Evolutionary conservation across 2,888 invertebrate species (phyloP).

Genomic region (Dendrolimus pini): DNA sequence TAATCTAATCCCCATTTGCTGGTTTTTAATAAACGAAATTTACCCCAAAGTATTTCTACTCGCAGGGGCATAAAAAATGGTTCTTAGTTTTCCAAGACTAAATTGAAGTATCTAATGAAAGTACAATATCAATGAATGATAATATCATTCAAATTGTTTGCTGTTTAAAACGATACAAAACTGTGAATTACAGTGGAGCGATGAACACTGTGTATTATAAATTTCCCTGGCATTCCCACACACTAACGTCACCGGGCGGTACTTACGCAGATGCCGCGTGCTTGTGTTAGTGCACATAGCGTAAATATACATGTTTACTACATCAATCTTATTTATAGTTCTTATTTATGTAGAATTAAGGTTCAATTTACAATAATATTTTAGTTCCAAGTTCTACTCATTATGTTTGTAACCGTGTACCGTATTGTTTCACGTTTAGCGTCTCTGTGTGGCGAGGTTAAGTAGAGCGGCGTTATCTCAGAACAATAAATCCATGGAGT

Average conservation of each 20-base stretch:
- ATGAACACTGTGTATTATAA: constrained; percentile 63
- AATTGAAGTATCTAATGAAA: no score
- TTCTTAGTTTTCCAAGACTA: no score
- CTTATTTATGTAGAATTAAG: constrained; percentile 26
- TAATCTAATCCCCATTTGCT: no score
- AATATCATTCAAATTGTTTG: constrained; percentile 32
- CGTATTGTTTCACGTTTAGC: constrained; percentile 76
- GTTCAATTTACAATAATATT: constrained; percentile 21
- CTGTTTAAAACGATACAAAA: constrained; percentile 63
- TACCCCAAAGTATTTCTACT: no score
- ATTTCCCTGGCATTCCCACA: constrained; percentile 71
- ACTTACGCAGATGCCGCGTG: constrained; percentile 39
- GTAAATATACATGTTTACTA: constrained; percentile 18
- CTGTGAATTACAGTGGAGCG: constrained; percentile 62
- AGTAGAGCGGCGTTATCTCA: constrained; percentile 75
- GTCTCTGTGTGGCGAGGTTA: constrained; percentile 73
- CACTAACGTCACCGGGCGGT: constrained; percentile 39
- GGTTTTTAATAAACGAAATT: no score
- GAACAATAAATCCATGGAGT: constrained; percentile 70
- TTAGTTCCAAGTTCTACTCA: constrained; percentile 30
- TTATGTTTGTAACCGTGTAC: constrained; percentile 64
- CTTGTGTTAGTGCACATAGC: constrained; percentile 53
- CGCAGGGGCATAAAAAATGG: no score
- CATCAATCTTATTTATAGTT: constrained; percentile 12
- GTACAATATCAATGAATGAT: no score